These are phyloP conservation scores for Drosophila cardini DNA, from an alignment of 1,140 invertebrate species.

Conservation along the genomic window DNA sequence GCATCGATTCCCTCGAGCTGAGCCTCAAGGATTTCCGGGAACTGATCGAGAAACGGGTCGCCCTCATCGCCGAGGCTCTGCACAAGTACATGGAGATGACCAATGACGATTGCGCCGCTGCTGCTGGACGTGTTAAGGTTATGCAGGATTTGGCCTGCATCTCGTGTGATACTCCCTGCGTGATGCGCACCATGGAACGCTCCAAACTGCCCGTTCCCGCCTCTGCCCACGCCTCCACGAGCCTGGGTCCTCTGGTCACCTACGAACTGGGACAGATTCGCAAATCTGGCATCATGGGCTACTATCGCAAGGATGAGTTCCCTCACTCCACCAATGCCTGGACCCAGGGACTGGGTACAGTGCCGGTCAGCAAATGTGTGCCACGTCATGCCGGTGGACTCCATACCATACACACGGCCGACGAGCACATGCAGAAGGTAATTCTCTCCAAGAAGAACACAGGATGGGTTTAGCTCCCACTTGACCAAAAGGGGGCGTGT, in stretches of 20 bases:
- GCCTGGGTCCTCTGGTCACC: slow-evolving; percentile 88
- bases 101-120: slow-evolving; percentile 88
- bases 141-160: slow-evolving; percentile 90
- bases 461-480: slow-evolving; percentile 50
- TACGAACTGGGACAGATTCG: slow-evolving; percentile 87
- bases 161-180: slow-evolving; percentile 89
- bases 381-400: slow-evolving; percentile 90
- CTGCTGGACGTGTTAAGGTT: slow-evolving; percentile 88
- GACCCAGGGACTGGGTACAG: slow-evolving; percentile 34
- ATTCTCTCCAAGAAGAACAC: slow-evolving; percentile 62
- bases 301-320: slow-evolving; percentile 78
- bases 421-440: slow-evolving; percentile 86
- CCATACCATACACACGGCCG: slow-evolving; percentile 89
- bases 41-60: slow-evolving; percentile 87
- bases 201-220: slow-evolving; percentile 84
- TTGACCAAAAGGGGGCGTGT: not conserved
- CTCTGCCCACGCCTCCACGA: slow-evolving; percentile 85
- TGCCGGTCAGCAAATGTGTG: slow-evolving; percentile 86
- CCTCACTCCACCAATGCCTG: slow-evolving; percentile 66
- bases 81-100: slow-evolving; percentile 85
- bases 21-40: slow-evolving; percentile 89
- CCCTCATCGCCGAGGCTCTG: slow-evolving; percentile 87
- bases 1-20: slow-evolving; percentile 88
- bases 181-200: slow-evolving; percentile 88
- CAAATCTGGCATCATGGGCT: slow-evolving; percentile 77